Conservation (phyloP, 2,797 vertebrate genomes). For the Falco columbarius region DNA sequence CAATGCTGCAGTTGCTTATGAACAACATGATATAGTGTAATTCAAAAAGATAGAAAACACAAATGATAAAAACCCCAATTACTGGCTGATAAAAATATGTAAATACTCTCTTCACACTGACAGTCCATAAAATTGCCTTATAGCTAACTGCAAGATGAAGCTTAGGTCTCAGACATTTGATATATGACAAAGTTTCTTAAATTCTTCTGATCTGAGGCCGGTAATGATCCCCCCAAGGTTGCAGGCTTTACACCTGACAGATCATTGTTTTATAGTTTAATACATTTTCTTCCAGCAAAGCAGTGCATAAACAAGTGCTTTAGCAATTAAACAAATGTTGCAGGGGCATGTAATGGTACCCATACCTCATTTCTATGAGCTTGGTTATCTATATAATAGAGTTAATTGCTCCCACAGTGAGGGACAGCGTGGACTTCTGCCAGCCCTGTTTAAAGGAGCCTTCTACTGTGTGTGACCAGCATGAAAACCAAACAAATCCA, state of each 20-base stretch:
- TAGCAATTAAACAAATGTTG: conserved; percentile 58
- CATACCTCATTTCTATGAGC: conserved; percentile 55
- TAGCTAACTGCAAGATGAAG: not conserved
- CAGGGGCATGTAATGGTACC: conserved; percentile 7
- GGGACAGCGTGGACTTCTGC: conserved; percentile 24
- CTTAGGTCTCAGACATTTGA: not conserved
- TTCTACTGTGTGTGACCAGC: not conserved
- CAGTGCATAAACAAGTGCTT: conserved; percentile 35
- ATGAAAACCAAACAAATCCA: not conserved
- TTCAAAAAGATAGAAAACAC: conserved; percentile 52
- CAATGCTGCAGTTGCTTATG: not conserved
- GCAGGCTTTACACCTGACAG: conserved; percentile 30
- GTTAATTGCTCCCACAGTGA: conserved; percentile 51
- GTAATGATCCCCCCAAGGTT: conserved; percentile 1
- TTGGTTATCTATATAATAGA: conserved; percentile 49
- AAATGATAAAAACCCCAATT: conserved; percentile 52
- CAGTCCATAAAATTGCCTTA: conserved; percentile 23
- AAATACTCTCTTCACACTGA: conserved; percentile 33
- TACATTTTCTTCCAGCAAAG: conserved; percentile 33
- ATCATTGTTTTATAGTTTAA: conserved; percentile 40
- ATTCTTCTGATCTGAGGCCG: conserved; percentile 10
- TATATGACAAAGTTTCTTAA: conserved; percentile 21
- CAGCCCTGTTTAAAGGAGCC: conserved; percentile 21
- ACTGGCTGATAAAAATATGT: conserved; percentile 50
- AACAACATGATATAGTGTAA: conserved; percentile 23